phyloP scores from a whole-genome alignment of 2,888 invertebrate species.

The Pardosa pseudoannulata region DNA sequence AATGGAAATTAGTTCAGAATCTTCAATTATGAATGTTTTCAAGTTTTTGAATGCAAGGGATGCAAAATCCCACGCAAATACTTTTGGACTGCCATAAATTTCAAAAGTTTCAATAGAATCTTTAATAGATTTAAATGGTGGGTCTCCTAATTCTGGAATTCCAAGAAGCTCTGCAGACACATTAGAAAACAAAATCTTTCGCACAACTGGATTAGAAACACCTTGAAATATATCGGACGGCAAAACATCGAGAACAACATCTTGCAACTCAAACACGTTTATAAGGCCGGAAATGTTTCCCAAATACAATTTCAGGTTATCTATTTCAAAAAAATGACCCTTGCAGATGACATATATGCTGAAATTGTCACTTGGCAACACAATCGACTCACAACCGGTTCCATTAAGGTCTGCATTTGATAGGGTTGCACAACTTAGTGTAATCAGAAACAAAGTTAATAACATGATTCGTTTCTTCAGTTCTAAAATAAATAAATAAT shows the following conservation, averaged over 20 bases:
- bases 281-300: constrained; percentile 26
- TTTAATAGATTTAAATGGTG: constrained; percentile 37
- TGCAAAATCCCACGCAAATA: constrained; percentile 55
- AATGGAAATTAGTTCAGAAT: constrained; percentile 47
- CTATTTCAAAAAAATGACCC: constrained; percentile 16
- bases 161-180: constrained; percentile 24
- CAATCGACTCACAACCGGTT: neutral
- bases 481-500: neutral
- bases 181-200: constrained; percentile 33
- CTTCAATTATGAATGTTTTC: constrained; percentile 31
- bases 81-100: constrained; percentile 39
- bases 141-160: neutral
- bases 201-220: neutral
- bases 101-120: constrained; percentile 40
- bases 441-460: neutral
- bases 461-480: neutral
- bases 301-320: constrained; percentile 14
- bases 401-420: neutral
- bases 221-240: constrained; percentile 33
- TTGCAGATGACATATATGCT: constrained; percentile 2
- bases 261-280: constrained; percentile 27
- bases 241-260: constrained; percentile 27
- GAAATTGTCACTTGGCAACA: neutral
- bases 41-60: constrained; percentile 18
- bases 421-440: neutral